A percentile compares a stretch with the other conserved stretches of the same genome.
Conservation (phyloP, 2,888 invertebrate genomes). For the Chromoteleia sp. region DNA sequence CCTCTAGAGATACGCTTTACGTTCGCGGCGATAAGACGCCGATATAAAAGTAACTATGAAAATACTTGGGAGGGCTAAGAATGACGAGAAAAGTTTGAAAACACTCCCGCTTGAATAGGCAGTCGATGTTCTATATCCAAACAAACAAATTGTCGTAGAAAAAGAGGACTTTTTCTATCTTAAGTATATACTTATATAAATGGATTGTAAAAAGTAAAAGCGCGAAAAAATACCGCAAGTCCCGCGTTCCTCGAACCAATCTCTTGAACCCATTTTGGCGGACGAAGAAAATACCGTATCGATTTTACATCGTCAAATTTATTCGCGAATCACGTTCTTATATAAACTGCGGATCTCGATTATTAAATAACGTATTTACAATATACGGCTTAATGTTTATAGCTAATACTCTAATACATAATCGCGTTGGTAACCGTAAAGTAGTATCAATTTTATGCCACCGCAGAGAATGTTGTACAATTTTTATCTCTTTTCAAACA, state of each 20-base stretch:
- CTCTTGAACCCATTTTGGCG: conserved; percentile 23
- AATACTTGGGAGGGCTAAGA: conserved; percentile 53
- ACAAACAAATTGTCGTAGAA: conserved; percentile 51
- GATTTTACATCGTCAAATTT: conserved; percentile 31
- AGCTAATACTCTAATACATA: conserved; percentile 24
- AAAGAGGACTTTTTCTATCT: neutral
- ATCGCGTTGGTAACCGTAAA: conserved; percentile 43
- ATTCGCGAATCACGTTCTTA: conserved; percentile 22
- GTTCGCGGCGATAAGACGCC: conserved; percentile 64
- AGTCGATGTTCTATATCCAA: conserved; percentile 49
- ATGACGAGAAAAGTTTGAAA: conserved; percentile 64
- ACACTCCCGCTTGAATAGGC: conserved; percentile 54
- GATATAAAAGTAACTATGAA: conserved; percentile 70
- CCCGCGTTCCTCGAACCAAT: neutral
- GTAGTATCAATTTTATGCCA: conserved; percentile 38
- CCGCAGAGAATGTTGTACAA: conserved; percentile 10
- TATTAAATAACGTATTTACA: conserved; percentile 44
- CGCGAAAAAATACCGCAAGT: conserved; percentile 16
- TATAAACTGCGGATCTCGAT: conserved; percentile 8
- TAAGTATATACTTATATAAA: neutral
- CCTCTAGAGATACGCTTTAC: conserved; percentile 66
- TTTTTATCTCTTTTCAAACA: neutral
- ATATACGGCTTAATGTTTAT: conserved; percentile 35
- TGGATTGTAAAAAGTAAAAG: conserved; percentile 27
- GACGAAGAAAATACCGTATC: neutral